phyloP scores from a whole-genome alignment of 2,797 vertebrate species.

The Gymnoscopelus microlampas region DNA sequence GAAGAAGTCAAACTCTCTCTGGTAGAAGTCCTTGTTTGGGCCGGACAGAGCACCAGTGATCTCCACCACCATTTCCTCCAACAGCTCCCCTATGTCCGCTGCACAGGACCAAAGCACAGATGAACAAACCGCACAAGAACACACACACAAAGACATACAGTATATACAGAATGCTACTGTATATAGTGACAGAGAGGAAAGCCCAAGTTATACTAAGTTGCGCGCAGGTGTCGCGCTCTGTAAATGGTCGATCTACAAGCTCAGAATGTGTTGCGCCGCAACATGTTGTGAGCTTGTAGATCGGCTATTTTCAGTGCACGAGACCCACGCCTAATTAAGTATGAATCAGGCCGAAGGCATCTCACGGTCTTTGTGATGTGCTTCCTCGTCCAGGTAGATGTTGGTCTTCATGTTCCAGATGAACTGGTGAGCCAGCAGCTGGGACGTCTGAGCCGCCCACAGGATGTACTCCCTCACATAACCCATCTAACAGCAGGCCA shows the following conservation, averaged over 20 bases:
- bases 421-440: conserved; percentile 96
- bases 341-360: not conserved
- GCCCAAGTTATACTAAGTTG: not conserved
- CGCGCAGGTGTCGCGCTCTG: not conserved
- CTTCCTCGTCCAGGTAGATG: conserved; percentile 93
- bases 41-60: conserved; percentile 92
- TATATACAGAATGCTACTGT: no score
- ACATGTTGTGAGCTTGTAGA: no score
- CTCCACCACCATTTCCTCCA: conserved; percentile 93
- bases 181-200: not conserved
- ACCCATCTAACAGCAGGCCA: conserved; percentile 86
- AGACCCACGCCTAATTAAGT: no score
- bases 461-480: conserved; percentile 97
- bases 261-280: no score
- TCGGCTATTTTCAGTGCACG: no score
- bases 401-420: conserved; percentile 99
- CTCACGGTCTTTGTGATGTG: conserved; percentile 94
- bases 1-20: conserved; percentile 96
- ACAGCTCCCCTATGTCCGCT: conserved; percentile 94
- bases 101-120: conserved; percentile 5
- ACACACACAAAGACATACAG: not conserved
- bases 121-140: not conserved
- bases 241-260: no score
- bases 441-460: conserved; percentile 95
- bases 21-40: conserved; percentile 96